These are phyloP conservation scores for Ganaspis brasiliensis DNA, from an alignment of 2,888 invertebrate genomes.

Conservation along the genomic window DNA sequence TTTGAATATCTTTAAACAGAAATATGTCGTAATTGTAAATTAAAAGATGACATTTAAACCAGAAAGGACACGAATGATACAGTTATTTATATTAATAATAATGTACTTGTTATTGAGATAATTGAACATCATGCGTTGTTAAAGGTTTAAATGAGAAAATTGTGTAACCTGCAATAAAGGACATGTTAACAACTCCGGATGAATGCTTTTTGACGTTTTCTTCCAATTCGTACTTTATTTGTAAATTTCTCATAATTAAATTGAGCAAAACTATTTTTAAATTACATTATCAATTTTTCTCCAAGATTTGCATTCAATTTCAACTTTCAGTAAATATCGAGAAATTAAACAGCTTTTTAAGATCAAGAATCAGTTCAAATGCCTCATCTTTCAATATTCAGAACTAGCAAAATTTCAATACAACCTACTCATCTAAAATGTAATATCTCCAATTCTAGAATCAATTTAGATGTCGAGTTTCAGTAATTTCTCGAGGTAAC, in stretches of 20 bases:
- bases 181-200: slow-evolving; percentile 13
- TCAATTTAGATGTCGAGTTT: slow-evolving; percentile 5
- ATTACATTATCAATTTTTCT: too few relatives aligned
- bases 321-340: too few relatives aligned
- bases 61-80: not conserved
- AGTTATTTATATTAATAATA: not conserved
- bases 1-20: not conserved
- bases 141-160: slow-evolving; percentile 32
- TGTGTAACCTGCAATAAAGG: slow-evolving; percentile 12
- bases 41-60: not conserved
- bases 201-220: slow-evolving; percentile 27
- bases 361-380: too few relatives aligned
- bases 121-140: slow-evolving; percentile 5
- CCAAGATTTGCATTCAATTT: too few relatives aligned
- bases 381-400: not conserved
- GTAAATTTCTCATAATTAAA: not conserved
- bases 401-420: not conserved
- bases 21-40: too few relatives aligned
- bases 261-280: not conserved
- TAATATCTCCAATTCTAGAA: not conserved
- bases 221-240: not conserved
- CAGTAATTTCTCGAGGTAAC: not conserved
- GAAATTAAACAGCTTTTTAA: too few relatives aligned
- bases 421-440: not conserved
- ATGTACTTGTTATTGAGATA: not conserved